Evolutionary conservation across 2,797 vertebrate species (phyloP).

Genomic region (Halcyon badia): DNA sequence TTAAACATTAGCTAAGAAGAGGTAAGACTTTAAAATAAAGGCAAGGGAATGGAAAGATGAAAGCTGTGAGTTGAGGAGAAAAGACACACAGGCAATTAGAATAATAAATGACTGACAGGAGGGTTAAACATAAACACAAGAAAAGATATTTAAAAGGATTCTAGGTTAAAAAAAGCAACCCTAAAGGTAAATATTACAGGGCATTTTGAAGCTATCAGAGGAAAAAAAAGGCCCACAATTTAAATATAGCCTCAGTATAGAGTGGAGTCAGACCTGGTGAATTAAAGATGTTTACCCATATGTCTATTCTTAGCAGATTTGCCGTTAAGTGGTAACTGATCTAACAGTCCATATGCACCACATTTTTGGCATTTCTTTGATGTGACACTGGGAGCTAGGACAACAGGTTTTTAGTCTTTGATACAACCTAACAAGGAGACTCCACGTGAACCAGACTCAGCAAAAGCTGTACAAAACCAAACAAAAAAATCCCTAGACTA

Average conservation of each 20-base stretch:
- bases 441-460: accelerated
- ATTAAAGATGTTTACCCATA: not conserved
- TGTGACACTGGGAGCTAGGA: not conserved
- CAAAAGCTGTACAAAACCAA: not conserved
- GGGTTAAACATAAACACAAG: not conserved
- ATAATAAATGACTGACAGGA: not conserved
- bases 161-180: not conserved
- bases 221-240: not conserved
- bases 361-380: not conserved
- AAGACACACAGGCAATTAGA: not conserved
- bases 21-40: not conserved
- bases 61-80: not conserved
- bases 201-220: not conserved
- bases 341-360: not conserved
- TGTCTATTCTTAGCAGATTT: not conserved
- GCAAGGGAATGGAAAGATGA: not conserved
- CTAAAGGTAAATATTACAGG: not conserved
- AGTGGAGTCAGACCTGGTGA: not conserved
- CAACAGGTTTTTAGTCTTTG: not conserved
- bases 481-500: not conserved
- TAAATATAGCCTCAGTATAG: not conserved
- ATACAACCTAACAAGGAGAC: not conserved
- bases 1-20: not conserved
- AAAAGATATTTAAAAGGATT: not conserved
- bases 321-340: not conserved